phyloP scores from a whole-genome alignment of 2,888 invertebrate genomes.

The Archips xylosteana region DNA sequence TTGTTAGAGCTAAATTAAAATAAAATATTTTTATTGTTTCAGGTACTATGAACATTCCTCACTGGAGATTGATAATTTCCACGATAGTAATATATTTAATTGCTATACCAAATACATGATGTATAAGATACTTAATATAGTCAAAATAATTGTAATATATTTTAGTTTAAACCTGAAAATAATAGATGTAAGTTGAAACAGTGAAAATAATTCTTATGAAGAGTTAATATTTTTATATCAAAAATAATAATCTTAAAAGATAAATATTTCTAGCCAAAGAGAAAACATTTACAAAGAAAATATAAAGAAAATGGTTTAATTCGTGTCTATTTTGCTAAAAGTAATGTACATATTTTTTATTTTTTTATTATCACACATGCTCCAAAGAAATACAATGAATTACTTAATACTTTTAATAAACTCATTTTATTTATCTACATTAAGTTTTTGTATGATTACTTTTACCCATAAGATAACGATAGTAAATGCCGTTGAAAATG shows the following conservation, averaged over 20 bases:
- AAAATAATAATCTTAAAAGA: background rate
- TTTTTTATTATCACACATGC: background rate
- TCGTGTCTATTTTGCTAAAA: background rate
- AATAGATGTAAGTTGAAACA: background rate
- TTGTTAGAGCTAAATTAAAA: too few relatives aligned
- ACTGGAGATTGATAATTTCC: slow-evolving; percentile 10
- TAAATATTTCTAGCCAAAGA: slow-evolving; percentile 3
- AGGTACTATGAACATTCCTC: slow-evolving; percentile 21
- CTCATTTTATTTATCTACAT: background rate
- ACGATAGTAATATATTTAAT: slow-evolving; percentile 45
- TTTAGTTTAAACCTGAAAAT: slow-evolving; percentile 39
- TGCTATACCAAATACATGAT: slow-evolving; percentile 55
- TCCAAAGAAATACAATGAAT: slow-evolving; percentile 19
- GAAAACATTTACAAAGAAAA: background rate
- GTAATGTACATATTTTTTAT: background rate
- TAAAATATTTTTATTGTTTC: slow-evolving; percentile 47
- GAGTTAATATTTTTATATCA: slow-evolving; percentile 14
- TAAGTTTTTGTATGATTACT: background rate
- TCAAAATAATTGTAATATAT: slow-evolving; percentile 27
- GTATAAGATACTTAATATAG: slow-evolving; percentile 11
- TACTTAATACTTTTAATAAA: background rate
- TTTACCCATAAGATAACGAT: background rate
- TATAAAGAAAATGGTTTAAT: background rate
- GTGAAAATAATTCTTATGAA: slow-evolving; percentile 15
- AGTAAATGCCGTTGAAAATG: too few relatives aligned